Conservation (phyloP, 2,113 vertebrate species). For the Corythornis cristatus region DNA sequence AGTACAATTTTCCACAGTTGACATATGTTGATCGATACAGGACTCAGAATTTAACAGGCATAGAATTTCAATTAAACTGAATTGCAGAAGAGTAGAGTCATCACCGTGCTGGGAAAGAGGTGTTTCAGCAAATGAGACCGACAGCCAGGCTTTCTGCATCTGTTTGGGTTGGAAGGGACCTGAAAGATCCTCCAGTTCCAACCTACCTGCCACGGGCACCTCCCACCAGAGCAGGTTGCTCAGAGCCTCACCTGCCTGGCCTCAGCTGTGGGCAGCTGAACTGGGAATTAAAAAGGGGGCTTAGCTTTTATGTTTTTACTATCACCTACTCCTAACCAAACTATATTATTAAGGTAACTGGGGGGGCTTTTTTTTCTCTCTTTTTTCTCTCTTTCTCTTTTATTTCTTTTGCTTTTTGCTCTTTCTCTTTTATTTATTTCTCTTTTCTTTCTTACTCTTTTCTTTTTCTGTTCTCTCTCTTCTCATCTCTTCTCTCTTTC, state of each 20-base stretch:
- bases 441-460: too few species aligned
- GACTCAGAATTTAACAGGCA: slow-evolving; percentile 74
- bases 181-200: background rate
- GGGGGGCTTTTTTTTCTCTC: background rate
- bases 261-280: slow-evolving; percentile 13
- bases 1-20: slow-evolving; percentile 75
- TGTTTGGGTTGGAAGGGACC: background rate
- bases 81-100: slow-evolving; percentile 66
- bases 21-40: slow-evolving; percentile 76
- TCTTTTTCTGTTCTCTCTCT: too few species aligned
- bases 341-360: background rate
- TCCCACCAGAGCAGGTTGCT: background rate
- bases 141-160: background rate
- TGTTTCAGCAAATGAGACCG: slow-evolving; percentile 58
- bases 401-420: background rate
- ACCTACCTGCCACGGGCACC: background rate
- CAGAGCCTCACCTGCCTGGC: background rate
- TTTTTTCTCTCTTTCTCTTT: background rate
- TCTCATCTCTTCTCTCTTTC: too few species aligned
- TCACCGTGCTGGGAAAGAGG: slow-evolving; percentile 27
- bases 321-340: slow-evolving; percentile 37
- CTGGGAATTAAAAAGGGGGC: slow-evolving; percentile 18
- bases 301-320: slow-evolving; percentile 43
- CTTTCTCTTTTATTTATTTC: too few species aligned
- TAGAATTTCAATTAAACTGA: slow-evolving; percentile 77